Percentiles rank a stretch among this genome's conserved stretches.
phyloP scores from a whole-genome alignment of 2,113 vertebrate genomes.

The Pseudorhombus dupliciocellatus region DNA sequence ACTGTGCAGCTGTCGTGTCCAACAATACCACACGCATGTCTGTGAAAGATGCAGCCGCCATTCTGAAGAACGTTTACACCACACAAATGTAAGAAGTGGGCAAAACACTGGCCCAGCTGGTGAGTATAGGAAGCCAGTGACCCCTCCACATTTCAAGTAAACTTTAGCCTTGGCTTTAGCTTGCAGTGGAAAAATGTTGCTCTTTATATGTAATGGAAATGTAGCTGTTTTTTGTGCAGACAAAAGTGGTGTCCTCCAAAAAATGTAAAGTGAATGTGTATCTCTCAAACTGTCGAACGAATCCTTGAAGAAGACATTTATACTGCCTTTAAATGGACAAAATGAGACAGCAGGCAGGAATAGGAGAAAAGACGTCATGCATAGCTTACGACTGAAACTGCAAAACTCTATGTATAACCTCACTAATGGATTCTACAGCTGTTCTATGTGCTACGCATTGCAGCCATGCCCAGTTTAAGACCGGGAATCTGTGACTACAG shows the following conservation, averaged over 20 bases:
- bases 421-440: neutral
- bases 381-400: neutral
- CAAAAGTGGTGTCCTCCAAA: neutral
- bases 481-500: slow-evolving; percentile 29
- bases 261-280: neutral
- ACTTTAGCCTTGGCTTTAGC: neutral
- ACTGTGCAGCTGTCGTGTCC: slow-evolving; percentile 5
- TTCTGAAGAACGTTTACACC: slow-evolving; percentile 13
- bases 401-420: neutral
- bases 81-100: slow-evolving; percentile 22
- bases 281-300: slow-evolving; percentile 1
- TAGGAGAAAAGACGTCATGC: neutral
- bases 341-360: no score
- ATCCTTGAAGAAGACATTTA: neutral
- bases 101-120: slow-evolving; percentile 18
- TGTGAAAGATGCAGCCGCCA: neutral
- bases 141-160: neutral
- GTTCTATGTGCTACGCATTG: neutral
- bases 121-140: slow-evolving; percentile 1
- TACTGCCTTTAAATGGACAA: neutral
- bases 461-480: slow-evolving; percentile 1
- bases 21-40: neutral
- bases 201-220: no score
- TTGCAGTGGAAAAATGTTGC: neutral
- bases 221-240: no score